Evolutionary conservation across 92 coral and sea anemone species (phyloP).

Genomic region (Desmophyllum pertusum): DNA sequence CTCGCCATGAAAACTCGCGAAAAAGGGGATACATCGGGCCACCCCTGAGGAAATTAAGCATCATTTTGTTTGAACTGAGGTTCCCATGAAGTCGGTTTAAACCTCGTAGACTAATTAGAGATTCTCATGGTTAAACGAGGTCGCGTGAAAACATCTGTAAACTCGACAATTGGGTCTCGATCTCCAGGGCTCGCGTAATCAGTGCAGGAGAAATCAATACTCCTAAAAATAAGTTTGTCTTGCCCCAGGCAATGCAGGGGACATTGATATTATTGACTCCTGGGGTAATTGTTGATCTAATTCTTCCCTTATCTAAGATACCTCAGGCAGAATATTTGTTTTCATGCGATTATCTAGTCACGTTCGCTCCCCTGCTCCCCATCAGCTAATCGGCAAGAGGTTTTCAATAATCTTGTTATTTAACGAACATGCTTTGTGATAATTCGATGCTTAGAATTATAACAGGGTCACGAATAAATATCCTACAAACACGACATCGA

Average conservation of each 20-base stretch:
- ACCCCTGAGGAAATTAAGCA: neutral
- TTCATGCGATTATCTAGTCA: slow-evolving; percentile 34
- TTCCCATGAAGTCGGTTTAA: neutral
- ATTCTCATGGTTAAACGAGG: neutral
- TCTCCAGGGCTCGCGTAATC: too few species aligned
- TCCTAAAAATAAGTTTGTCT: neutral
- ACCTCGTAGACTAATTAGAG: neutral
- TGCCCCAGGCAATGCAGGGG: neutral
- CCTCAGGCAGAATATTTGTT: neutral
- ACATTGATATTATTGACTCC: neutral
- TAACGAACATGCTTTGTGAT: neutral
- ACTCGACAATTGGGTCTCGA: neutral
- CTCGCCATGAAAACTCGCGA: neutral
- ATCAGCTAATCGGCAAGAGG: neutral
- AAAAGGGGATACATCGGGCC: neutral
- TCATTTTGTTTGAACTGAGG: neutral
- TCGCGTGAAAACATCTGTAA: neutral
- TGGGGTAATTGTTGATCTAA: slow-evolving; percentile 18
- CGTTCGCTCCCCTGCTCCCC: neutral
- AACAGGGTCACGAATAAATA: neutral
- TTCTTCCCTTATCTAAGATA: slow-evolving; percentile 16
- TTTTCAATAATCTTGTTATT: slow-evolving; percentile 1
- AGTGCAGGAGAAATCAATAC: slow-evolving; percentile 10
- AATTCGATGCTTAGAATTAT: neutral
- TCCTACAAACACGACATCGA: neutral